These are phyloP conservation scores for Ctenoplectra terminalis DNA, from an alignment of 1,140 invertebrate genomes.

Conservation along the genomic window DNA sequence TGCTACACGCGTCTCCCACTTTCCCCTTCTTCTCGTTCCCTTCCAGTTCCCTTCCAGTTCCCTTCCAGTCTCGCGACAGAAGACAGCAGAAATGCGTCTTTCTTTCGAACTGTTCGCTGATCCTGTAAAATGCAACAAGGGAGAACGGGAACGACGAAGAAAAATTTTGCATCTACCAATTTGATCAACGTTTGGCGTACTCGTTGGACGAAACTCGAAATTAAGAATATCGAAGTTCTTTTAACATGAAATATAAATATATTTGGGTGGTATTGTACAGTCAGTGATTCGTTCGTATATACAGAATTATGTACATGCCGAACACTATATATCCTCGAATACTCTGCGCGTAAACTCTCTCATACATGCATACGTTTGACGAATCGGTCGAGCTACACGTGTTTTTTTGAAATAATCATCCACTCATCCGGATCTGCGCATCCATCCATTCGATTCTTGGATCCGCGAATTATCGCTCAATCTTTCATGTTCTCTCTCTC, in stretches of 20 bases:
- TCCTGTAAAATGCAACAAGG: too few species aligned
- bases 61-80: not conserved
- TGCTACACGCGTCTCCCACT: not conserved
- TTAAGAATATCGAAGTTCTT: slow-evolving; percentile 48
- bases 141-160: not conserved
- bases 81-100: not conserved
- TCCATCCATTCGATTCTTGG: slow-evolving; percentile 40
- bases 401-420: slow-evolving; percentile 29
- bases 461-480: slow-evolving; percentile 22
- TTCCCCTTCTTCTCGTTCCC: not conserved
- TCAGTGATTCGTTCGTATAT: slow-evolving; percentile 76
- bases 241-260: slow-evolving; percentile 78
- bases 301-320: slow-evolving; percentile 73
- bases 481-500: not conserved
- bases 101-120: not conserved
- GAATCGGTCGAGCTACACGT: slow-evolving; percentile 21
- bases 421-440: slow-evolving; percentile 43
- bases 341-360: slow-evolving; percentile 53
- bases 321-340: slow-evolving; percentile 64
- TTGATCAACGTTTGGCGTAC: not conserved
- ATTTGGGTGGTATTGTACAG: slow-evolving; percentile 76
- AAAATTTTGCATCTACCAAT: not conserved
- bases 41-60: not conserved
- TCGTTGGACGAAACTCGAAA: not conserved
- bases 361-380: slow-evolving; percentile 11